Evolutionary conservation across 2,888 invertebrate genomes (phyloP).

Genomic region (Tiphia femorata): DNA sequence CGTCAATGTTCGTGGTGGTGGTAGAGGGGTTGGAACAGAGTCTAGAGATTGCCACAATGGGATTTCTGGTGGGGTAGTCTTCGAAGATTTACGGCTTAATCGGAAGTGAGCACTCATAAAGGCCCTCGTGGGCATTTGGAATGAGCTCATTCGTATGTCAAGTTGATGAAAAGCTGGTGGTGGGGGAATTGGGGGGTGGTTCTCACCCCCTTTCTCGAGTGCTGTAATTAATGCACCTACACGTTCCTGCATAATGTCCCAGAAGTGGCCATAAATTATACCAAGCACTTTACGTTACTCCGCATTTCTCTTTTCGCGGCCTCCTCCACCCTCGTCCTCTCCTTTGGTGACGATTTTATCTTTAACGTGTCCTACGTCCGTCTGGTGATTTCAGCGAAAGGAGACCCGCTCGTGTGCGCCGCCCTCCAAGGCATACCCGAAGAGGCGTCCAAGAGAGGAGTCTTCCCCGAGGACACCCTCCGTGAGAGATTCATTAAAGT

Average conservation of each 20-base stretch:
- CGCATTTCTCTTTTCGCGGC: background rate
- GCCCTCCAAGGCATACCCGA: constrained; percentile 84
- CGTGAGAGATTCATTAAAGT: constrained; percentile 85
- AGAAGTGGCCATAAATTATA: constrained; percentile 17
- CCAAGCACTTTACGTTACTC: background rate
- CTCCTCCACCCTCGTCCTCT: background rate
- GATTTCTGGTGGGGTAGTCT: constrained; percentile 1
- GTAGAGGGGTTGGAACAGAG: no score
- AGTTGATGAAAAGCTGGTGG: constrained; percentile 12
- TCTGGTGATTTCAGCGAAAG: constrained; percentile 70
- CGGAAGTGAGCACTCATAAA: constrained; percentile 32
- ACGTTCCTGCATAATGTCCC: constrained; percentile 15
- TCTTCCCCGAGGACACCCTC: constrained; percentile 89
- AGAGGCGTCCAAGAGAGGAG: constrained; percentile 83
- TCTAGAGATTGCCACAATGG: no score
- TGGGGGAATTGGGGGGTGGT: background rate
- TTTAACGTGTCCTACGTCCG: background rate
- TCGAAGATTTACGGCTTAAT: constrained; percentile 43
- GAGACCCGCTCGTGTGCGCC: constrained; percentile 84
- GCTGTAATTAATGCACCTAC: constrained; percentile 28
- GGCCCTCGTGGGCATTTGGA: constrained; percentile 14
- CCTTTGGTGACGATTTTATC: no score
- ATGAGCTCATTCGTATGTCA: background rate
- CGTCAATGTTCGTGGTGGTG: no score
- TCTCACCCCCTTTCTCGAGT: no score